These are phyloP conservation scores for Syrista parreyssii DNA, from an alignment of 2,888 invertebrate species.

Conservation along the genomic window DNA sequence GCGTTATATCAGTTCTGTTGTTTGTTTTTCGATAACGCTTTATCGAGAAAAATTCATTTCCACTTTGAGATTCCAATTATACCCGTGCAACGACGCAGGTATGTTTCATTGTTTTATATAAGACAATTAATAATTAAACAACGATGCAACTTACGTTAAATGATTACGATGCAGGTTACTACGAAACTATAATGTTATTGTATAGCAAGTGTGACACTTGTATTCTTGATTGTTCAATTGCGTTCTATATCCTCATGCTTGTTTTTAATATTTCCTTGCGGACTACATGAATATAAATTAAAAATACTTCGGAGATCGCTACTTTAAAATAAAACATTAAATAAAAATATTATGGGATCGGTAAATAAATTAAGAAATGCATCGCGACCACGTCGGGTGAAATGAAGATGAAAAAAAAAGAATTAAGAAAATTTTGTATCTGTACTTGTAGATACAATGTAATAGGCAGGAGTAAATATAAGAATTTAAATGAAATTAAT, in stretches of 20 bases:
- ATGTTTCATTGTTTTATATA: no score
- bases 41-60: neutral
- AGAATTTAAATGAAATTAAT: constrained; percentile 63
- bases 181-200: neutral
- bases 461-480: constrained; percentile 53
- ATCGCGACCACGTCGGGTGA: constrained; percentile 22
- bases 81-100: neutral
- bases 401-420: constrained; percentile 23
- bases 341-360: constrained; percentile 11
- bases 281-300: constrained; percentile 7
- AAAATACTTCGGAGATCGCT: constrained; percentile 52
- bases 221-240: neutral
- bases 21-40: neutral
- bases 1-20: neutral
- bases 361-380: constrained; percentile 19
- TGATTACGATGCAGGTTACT: neutral
- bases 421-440: constrained; percentile 55
- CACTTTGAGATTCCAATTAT: neutral
- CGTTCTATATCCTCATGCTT: neutral
- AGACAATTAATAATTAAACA: no score
- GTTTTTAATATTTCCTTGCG: neutral
- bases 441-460: constrained; percentile 62
- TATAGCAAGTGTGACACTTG: neutral
- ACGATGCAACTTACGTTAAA: neutral
- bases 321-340: constrained; percentile 28